phyloP scores from a whole-genome alignment of 1,140 invertebrate genomes.

The Drosophila sturtevanti region DNA sequence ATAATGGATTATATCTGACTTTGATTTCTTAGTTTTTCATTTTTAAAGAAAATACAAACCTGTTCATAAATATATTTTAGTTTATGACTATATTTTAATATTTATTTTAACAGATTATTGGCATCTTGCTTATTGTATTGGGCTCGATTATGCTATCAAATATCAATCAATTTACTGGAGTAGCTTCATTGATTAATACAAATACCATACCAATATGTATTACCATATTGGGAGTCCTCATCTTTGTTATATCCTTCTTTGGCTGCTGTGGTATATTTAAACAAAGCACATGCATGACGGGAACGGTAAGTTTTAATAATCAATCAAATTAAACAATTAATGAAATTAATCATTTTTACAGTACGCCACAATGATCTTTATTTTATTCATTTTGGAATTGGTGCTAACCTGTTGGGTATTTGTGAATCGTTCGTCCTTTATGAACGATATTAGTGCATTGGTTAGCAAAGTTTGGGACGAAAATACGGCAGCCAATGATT shows the following conservation, averaged over 20 bases:
- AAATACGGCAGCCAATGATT: conserved; percentile 28
- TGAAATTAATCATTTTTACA: conserved; percentile 59
- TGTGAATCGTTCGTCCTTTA: conserved; percentile 83
- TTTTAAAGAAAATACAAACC: background rate
- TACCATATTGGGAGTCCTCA: conserved; percentile 88
- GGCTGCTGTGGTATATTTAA: conserved; percentile 92
- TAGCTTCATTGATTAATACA: conserved; percentile 82
- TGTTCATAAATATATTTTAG: background rate
- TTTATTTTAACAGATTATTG: conserved; percentile 84
- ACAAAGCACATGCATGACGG: conserved; percentile 91
- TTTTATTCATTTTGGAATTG: conserved; percentile 87
- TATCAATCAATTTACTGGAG: conserved; percentile 82
- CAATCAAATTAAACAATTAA: background rate
- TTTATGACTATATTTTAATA: background rate
- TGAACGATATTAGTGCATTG: conserved; percentile 77
- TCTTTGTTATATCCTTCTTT: conserved; percentile 91
- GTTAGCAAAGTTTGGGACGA: conserved; percentile 74
- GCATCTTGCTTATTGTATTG: conserved; percentile 85
- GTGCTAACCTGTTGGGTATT: conserved; percentile 85
- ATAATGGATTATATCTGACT: conserved; percentile 50
- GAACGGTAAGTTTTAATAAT: conserved; percentile 85
- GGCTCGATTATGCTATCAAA: conserved; percentile 85
- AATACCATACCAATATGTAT: conserved; percentile 86
- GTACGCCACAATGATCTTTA: conserved; percentile 86
- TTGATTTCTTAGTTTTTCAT: conserved; percentile 24